phyloP scores from a whole-genome alignment of 2,797 vertebrate species.

The Danio aesculapii region DNA sequence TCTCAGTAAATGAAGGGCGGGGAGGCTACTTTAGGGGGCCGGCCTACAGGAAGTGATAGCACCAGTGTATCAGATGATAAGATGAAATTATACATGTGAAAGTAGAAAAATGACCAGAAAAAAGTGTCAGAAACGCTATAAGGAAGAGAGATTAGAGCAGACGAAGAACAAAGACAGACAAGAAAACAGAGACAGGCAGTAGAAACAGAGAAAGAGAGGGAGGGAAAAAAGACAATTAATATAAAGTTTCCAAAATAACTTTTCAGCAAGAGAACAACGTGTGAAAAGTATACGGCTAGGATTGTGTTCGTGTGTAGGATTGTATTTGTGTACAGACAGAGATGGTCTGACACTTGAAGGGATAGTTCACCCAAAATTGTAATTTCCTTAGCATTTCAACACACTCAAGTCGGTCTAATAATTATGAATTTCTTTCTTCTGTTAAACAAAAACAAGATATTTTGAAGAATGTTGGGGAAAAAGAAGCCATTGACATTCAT shows the following conservation, averaged over 20 bases:
- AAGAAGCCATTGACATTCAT: no score
- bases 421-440: no score
- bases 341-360: slow-evolving; percentile 17
- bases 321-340: slow-evolving; percentile 21
- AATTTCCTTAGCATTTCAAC: no score
- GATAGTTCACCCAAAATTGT: no score
- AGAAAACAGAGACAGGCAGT: slow-evolving; percentile 61
- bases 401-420: no score
- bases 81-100: slow-evolving; percentile 39
- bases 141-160: slow-evolving; percentile 65
- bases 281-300: slow-evolving; percentile 3
- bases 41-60: slow-evolving; percentile 62
- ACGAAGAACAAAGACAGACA: slow-evolving; percentile 59
- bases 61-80: slow-evolving; percentile 40
- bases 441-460: no score
- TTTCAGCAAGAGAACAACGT: slow-evolving; percentile 17
- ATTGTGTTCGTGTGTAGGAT: slow-evolving; percentile 48
- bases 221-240: slow-evolving; percentile 53
- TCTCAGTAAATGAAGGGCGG: slow-evolving; percentile 10
- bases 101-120: slow-evolving; percentile 61
- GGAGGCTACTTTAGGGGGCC: slow-evolving; percentile 71
- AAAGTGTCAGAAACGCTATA: slow-evolving; percentile 63
- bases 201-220: slow-evolving; percentile 57
- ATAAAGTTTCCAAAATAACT: slow-evolving; percentile 31
- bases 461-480: no score